Conservation (phyloP, 2,113 vertebrate species). For the Sphaerodactylus townsendi region DNA sequence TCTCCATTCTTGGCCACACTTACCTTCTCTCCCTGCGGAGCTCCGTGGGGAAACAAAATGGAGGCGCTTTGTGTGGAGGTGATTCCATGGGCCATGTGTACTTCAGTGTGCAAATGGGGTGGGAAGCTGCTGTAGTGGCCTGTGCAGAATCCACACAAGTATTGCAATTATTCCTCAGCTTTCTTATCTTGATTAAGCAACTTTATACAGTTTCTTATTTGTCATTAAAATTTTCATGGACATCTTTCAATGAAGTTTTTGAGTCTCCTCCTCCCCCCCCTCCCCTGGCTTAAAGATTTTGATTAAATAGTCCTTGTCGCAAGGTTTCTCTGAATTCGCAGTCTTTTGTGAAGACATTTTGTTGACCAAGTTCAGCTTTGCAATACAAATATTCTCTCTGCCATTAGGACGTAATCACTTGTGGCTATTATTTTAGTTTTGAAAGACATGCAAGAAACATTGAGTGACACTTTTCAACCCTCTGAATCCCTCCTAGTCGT, state of each 20-base stretch:
- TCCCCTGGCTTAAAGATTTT: constrained; percentile 65
- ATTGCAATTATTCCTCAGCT: not conserved
- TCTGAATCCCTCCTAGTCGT: constrained; percentile 1
- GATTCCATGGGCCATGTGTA: too few relatives aligned
- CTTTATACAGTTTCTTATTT: constrained; percentile 56
- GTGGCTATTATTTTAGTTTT: constrained; percentile 64
- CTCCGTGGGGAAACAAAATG: too few relatives aligned
- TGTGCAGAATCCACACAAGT: too few relatives aligned
- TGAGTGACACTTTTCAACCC: constrained; percentile 52
- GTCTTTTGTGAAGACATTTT: constrained; percentile 44
- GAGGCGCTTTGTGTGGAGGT: too few relatives aligned
- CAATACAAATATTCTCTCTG: constrained; percentile 55
- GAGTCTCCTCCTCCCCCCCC: not conserved
- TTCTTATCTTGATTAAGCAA: constrained; percentile 52
- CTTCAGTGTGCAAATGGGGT: too few relatives aligned
- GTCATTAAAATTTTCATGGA: constrained; percentile 47
- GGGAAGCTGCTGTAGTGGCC: too few relatives aligned
- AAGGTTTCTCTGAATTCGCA: constrained; percentile 45
- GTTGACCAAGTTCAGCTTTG: constrained; percentile 21
- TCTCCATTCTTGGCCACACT: too few relatives aligned
- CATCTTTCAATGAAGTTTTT: constrained; percentile 51
- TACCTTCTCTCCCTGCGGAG: too few relatives aligned
- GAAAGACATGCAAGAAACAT: constrained; percentile 55
- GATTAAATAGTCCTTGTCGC: constrained; percentile 60
- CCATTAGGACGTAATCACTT: constrained; percentile 53